Percentiles rank a stretch among this genome's conserved stretches.
These are phyloP conservation scores for Drosophila tristis DNA, from an alignment of 1,140 invertebrate species.

Conservation along the genomic window DNA sequence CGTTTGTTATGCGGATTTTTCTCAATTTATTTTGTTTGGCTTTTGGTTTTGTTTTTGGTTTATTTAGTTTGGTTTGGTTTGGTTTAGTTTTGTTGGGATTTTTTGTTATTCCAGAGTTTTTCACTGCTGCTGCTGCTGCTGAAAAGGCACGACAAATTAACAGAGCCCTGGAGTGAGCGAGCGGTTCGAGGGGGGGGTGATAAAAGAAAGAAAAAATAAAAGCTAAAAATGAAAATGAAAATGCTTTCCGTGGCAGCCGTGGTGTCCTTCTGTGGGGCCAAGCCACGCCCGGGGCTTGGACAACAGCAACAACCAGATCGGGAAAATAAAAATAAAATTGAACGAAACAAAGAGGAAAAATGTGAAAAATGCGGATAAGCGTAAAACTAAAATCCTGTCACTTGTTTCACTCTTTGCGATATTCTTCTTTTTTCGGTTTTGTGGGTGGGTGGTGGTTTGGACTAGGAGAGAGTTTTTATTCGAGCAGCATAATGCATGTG, in stretches of 20 bases:
- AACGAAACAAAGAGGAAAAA: constrained; percentile 24
- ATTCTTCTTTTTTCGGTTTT: constrained; percentile 12
- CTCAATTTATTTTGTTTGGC: constrained; percentile 18
- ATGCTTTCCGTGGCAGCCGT: constrained; percentile 45
- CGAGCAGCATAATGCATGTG: constrained; percentile 18
- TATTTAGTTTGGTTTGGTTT: constrained; percentile 31
- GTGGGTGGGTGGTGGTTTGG: neutral
- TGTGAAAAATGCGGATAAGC: constrained; percentile 11
- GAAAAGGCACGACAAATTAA: constrained; percentile 79
- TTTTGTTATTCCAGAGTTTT: constrained; percentile 46
- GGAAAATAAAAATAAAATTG: constrained; percentile 27
- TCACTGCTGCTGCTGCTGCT: constrained; percentile 42
- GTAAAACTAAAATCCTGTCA: constrained; percentile 68
- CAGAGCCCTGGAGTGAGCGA: constrained; percentile 31
- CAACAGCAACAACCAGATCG: constrained; percentile 10
- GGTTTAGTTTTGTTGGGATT: constrained; percentile 36
- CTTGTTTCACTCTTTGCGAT: constrained; percentile 59
- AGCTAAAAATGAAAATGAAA: constrained; percentile 53
- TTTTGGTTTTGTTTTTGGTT: constrained; percentile 29
- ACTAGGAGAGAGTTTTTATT: constrained; percentile 23
- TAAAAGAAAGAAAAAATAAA: constrained; percentile 24
- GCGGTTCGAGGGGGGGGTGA: constrained; percentile 10
- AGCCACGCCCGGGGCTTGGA: constrained; percentile 71
- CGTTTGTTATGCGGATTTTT: neutral
- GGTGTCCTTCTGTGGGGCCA: constrained; percentile 40